phyloP scores from a whole-genome alignment of 2,888 invertebrate genomes.

The Homarus gammarus region DNA sequence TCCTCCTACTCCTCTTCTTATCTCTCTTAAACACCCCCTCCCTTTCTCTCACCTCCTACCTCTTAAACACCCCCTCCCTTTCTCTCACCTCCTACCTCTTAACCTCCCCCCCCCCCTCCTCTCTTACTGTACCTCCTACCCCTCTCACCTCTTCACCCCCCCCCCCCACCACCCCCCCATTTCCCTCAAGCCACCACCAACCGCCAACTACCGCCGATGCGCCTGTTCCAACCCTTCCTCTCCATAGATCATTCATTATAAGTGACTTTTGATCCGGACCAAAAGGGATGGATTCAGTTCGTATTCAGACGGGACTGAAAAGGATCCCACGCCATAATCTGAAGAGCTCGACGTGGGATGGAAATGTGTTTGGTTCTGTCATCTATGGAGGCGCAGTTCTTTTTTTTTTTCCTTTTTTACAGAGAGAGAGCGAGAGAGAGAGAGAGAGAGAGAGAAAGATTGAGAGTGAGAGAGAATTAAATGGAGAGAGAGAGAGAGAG shows the following conservation, averaged over 20 bases:
- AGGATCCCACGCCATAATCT: conserved; percentile 64
- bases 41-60: no score
- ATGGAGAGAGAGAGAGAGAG: background rate
- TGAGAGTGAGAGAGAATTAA: background rate
- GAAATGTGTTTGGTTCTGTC: conserved; percentile 61
- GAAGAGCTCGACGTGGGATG: conserved; percentile 46
- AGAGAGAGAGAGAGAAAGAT: background rate
- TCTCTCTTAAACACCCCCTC: no score
- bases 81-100: no score
- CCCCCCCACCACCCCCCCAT: no score
- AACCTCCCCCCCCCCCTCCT: no score
- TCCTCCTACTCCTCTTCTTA: no score
- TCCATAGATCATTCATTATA: conserved; percentile 72
- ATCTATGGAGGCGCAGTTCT: conserved; percentile 40
- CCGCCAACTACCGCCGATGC: background rate
- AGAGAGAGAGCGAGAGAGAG: no score
- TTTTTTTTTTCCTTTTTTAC: conserved; percentile 37
- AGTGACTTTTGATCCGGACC: conserved; percentile 68
- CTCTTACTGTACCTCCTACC: no score
- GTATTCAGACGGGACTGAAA: conserved; percentile 49
- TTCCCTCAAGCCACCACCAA: conserved; percentile 1
- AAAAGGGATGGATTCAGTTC: conserved; percentile 68
- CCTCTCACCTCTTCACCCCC: no score
- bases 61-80: no score
- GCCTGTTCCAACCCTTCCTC: conserved; percentile 52